Base-by-base conservation (phyloP, 2,113 vertebrate genomes). In the Sphaerodactylus townsendi region DNA sequence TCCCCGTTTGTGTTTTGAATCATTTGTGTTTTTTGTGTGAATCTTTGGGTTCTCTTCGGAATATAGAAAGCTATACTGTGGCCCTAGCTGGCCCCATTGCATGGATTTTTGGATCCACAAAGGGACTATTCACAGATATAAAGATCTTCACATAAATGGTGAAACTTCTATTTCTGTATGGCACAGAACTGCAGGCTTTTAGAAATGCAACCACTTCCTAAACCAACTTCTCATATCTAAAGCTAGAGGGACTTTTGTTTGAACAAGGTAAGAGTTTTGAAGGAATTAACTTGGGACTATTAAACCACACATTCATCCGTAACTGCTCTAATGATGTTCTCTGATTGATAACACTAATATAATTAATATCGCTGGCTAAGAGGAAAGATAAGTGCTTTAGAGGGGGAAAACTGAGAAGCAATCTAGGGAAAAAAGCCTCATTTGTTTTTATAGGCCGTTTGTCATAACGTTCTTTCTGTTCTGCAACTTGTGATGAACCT, bases 371-470 rank as follows among this genome's bases (percentile, higher is more conserved):
- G 66, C 5, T 66, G 41, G 33, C 23, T 70, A 23, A 28, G 79
- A 83, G 70, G 59, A 44, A 23, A 37, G 21, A 77, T 71, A 84
- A 30, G 19, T 56, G 76, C 68, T 70, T 21, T 1, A 1, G 1
- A 68, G 25, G 25, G 59, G 69, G 64, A 62, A 68, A 74, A 73
- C 46, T 44, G 39, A 79, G n/a, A 88, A 82, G 14, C 5, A 50
- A 79, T 87, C 21, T 0, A 76, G 56, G n/a, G 76, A 21, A 35
- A 56, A 83, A 80, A 83, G 77, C 35, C 85, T 74, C 69, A 59
- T 81, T 80, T 53, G 17, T 71, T 79, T 85, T 2, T 65, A 28
- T 81, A 11, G 53, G 62, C 77, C 65, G 48, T n/a, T 33, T 68
- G 72, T 86, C 23, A 46, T 39, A 41, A 48, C 37, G 33, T 33